A percentile compares a stretch with the other conserved stretches of the same genome.
phyloP scores from a whole-genome alignment of 2,888 invertebrate species.

The Ornithoptera priamus region DNA sequence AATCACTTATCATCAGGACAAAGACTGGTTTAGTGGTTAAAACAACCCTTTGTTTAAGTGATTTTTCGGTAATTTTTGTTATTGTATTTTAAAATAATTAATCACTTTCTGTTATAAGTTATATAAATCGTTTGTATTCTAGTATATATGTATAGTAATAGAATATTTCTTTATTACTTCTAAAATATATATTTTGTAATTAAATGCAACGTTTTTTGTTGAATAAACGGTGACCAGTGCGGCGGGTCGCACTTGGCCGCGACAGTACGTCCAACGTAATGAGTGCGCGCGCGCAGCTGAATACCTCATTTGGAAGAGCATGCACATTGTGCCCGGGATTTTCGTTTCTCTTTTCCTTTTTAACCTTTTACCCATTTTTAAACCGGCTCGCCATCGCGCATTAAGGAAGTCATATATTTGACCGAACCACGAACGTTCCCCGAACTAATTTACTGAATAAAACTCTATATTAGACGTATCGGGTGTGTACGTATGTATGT shows the following conservation, averaged over 20 bases:
- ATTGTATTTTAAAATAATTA: too few relatives aligned
- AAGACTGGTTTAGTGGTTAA: too few relatives aligned
- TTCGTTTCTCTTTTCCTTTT: slow-evolving; percentile 48
- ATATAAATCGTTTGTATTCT: too few relatives aligned
- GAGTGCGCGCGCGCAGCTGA: slow-evolving; percentile 54
- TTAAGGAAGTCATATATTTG: slow-evolving; percentile 67
- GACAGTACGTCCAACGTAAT: slow-evolving; percentile 61
- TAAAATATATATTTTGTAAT: slow-evolving; percentile 7
- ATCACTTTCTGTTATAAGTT: too few relatives aligned
- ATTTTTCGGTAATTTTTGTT: too few relatives aligned
- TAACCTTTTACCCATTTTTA: slow-evolving; percentile 66
- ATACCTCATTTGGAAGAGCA: slow-evolving; percentile 63
- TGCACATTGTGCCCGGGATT: slow-evolving; percentile 62
- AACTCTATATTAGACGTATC: slow-evolving; percentile 56
- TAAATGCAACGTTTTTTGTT: not conserved
- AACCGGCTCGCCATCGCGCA: slow-evolving; percentile 39
- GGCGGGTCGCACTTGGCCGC: slow-evolving; percentile 35
- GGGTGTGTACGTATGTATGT: slow-evolving; percentile 45
- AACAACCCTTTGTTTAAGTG: too few relatives aligned
- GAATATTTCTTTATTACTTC: too few relatives aligned
- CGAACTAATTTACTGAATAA: slow-evolving; percentile 70
- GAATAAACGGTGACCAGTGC: not conserved
- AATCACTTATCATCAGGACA: too few relatives aligned
- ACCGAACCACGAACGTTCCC: slow-evolving; percentile 49
- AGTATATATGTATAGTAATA: too few relatives aligned